Percentiles rank a stretch among this genome's conserved stretches.
Evolutionary conservation across 1,140 invertebrate species (phyloP).

Genomic region (Trinorchestia longiramus): DNA sequence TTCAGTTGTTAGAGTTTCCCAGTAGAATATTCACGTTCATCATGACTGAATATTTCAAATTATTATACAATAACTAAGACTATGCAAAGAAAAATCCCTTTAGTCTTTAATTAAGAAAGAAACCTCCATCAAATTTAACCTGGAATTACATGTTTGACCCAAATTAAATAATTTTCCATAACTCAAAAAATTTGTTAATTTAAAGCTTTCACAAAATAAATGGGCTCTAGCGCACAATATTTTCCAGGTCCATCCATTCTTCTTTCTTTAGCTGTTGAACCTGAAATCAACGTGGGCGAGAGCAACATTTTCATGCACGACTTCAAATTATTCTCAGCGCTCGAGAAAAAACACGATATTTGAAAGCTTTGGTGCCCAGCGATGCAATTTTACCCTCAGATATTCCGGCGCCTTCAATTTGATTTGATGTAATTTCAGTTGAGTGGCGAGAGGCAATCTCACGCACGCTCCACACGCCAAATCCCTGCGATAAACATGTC

Average conservation of each 20-base stretch:
- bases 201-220: neutral
- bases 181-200: neutral
- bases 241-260: neutral
- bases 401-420: neutral
- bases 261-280: neutral
- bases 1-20: neutral
- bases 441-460: neutral
- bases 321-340: neutral
- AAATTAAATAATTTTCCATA: neutral
- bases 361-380: neutral
- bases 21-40: neutral
- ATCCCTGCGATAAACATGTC: slow-evolving; percentile 25
- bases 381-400: neutral
- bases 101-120: neutral
- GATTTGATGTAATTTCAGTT: neutral
- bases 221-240: neutral
- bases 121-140: neutral
- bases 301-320: neutral
- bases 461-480: neutral
- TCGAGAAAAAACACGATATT: neutral
- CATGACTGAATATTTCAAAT: neutral
- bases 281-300: neutral
- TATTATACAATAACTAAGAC: neutral
- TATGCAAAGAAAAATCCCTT: neutral
- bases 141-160: neutral